Conservation (phyloP, 2,797 vertebrate species). For the Aphelocoma californica region DNA sequence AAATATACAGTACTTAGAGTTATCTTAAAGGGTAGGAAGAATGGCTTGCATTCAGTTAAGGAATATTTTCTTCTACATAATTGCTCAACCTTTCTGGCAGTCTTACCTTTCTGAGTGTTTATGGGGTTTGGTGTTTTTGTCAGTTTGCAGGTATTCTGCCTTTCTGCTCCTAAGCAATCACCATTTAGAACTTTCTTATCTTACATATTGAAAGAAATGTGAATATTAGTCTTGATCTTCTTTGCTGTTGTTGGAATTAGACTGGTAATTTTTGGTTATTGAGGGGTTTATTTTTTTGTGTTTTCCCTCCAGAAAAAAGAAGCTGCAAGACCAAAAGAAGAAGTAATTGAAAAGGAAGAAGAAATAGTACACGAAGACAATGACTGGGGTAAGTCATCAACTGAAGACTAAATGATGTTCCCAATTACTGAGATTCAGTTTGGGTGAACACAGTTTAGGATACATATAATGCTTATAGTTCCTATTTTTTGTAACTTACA, state of each 20-base stretch:
- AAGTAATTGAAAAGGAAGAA: slow-evolving; percentile 75
- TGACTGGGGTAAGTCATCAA: slow-evolving; percentile 85
- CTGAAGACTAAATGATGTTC: neutral
- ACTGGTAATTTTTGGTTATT: neutral
- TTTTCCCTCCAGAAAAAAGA: slow-evolving; percentile 80
- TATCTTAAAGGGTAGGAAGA: neutral
- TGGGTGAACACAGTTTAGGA: neutral
- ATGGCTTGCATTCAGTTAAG: neutral
- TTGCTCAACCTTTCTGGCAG: neutral
- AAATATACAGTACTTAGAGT: neutral
- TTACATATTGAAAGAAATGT: neutral
- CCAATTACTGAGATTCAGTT: neutral
- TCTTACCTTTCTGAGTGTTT: neutral
- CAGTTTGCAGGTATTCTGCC: neutral
- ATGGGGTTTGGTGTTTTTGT: neutral
- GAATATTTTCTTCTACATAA: neutral
- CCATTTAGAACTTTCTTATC: neutral
- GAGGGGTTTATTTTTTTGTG: neutral
- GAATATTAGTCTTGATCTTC: neutral
- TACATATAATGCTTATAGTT: neutral
- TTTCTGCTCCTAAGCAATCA: neutral
- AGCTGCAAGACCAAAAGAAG: slow-evolving; percentile 80
- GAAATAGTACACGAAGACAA: slow-evolving; percentile 92
- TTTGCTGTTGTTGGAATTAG: neutral
- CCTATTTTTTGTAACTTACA: neutral